Conservation (phyloP, 1,140 invertebrate species). For the Cylas formicarius region DNA sequence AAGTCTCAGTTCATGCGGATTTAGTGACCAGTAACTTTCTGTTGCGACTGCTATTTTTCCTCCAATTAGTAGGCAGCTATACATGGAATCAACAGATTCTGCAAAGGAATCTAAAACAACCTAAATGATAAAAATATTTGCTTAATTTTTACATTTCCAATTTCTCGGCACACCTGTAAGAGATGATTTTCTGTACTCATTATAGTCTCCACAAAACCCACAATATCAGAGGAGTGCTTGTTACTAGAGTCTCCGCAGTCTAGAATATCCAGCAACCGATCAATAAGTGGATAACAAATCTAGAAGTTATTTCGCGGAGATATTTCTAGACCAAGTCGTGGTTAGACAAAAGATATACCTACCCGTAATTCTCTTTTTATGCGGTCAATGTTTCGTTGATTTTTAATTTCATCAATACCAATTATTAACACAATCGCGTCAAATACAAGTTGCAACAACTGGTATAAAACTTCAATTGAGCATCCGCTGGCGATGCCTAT, state of each 20-base stretch:
- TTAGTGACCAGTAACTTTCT: constrained; percentile 68
- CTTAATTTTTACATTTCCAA: neutral
- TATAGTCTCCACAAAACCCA: constrained; percentile 58
- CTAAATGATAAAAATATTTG: constrained; percentile 43
- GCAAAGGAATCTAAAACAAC: constrained; percentile 66
- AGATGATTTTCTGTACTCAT: constrained; percentile 62
- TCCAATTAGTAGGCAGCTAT: constrained; percentile 69
- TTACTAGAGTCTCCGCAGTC: constrained; percentile 55
- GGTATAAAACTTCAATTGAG: constrained; percentile 52
- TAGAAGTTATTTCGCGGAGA: constrained; percentile 30
- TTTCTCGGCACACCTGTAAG: constrained; percentile 53
- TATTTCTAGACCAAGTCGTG: neutral
- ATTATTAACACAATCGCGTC: constrained; percentile 67
- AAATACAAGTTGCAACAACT: constrained; percentile 64
- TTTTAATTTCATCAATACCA: constrained; percentile 68
- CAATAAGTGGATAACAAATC: constrained; percentile 63
- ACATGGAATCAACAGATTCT: constrained; percentile 67
- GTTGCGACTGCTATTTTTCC: constrained; percentile 71
- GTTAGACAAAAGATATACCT: constrained; percentile 2
- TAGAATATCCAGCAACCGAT: constrained; percentile 63
- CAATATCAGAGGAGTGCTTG: constrained; percentile 51
- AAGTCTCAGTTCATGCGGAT: constrained; percentile 65
- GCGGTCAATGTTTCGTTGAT: constrained; percentile 67
- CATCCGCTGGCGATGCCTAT: constrained; percentile 60
- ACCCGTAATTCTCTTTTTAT: constrained; percentile 71